These are phyloP conservation scores for Clostera curtula DNA, from an alignment of 2,888 invertebrate genomes.

Conservation along the genomic window DNA sequence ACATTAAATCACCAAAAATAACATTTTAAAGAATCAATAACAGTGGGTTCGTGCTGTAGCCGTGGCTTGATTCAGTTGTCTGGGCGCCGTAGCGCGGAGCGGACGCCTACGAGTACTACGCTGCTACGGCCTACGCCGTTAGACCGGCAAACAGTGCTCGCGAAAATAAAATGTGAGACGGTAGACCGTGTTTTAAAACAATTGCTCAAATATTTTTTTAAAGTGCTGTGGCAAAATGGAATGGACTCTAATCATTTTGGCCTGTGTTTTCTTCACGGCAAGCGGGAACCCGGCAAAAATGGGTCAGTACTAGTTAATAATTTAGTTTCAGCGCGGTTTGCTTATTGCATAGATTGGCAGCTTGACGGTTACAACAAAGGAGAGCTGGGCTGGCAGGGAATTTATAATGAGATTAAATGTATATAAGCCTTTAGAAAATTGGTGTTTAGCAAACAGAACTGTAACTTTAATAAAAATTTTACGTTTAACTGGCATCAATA, in stretches of 20 bases:
- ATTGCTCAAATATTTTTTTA: conserved; percentile 29
- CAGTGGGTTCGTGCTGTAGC: conserved; percentile 42
- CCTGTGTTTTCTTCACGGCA: conserved; percentile 35
- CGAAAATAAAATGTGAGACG: conserved; percentile 42
- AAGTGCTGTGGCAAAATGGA: conserved; percentile 45
- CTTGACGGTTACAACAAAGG: conserved; percentile 46
- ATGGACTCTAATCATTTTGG: conserved; percentile 40
- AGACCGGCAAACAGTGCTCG: conserved; percentile 30
- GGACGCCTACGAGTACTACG: conserved; percentile 39
- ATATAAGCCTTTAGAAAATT: too few species aligned
- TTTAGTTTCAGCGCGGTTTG: conserved; percentile 41
- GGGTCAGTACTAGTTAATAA: conserved; percentile 60
- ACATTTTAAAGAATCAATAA: conserved; percentile 73
- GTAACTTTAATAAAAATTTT: too few species aligned
- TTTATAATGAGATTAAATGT: too few species aligned
- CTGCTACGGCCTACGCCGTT: conserved; percentile 26
- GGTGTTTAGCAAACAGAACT: too few species aligned
- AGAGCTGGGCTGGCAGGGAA: conserved; percentile 20
- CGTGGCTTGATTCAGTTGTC: conserved; percentile 53
- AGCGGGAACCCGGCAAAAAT: conserved; percentile 64
- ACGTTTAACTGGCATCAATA: too few species aligned
- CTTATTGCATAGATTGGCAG: conserved; percentile 42
- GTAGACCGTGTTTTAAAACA: conserved; percentile 27
- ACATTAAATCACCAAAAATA: conserved; percentile 68
- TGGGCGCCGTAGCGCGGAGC: conserved; percentile 47